A percentile compares a stretch with the other conserved stretches of the same genome.
Conservation (phyloP, 2,888 invertebrate species). For the Agriopis aurantiaria region DNA sequence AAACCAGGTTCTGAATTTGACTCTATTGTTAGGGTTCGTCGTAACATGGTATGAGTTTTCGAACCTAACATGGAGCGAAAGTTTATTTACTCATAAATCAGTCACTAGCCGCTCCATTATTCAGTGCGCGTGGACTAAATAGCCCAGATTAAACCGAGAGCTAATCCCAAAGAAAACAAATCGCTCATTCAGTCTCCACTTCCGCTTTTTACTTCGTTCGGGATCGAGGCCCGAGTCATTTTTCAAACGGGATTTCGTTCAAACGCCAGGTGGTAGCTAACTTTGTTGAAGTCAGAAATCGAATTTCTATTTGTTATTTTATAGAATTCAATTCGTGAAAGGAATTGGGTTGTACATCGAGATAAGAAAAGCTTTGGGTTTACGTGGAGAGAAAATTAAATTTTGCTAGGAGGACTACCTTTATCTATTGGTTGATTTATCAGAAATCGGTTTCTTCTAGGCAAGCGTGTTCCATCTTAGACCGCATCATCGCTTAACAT, state of each 20-base stretch:
- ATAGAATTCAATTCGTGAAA: constrained; percentile 48
- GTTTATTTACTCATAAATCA: too few species aligned
- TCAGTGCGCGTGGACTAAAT: constrained; percentile 40
- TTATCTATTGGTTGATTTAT: background rate
- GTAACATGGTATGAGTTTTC: too few species aligned
- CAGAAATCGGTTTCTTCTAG: too few species aligned
- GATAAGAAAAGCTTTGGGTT: constrained; percentile 17
- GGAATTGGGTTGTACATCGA: constrained; percentile 26
- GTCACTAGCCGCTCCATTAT: constrained; percentile 13
- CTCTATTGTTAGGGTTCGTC: too few species aligned
- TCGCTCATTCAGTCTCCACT: constrained; percentile 26
- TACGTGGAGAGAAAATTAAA: constrained; percentile 18
- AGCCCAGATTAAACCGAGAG: constrained; percentile 33
- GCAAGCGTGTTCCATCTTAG: too few species aligned
- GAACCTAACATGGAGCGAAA: too few species aligned
- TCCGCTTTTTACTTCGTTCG: constrained; percentile 30
- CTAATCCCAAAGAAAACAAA: constrained; percentile 41
- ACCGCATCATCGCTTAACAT: too few species aligned
- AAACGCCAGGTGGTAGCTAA: constrained; percentile 48
- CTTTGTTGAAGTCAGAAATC: constrained; percentile 45
- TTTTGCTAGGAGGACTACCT: constrained; percentile 4
- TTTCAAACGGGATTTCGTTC: constrained; percentile 56
- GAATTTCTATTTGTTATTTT: constrained; percentile 52
- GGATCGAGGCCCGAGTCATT: constrained; percentile 43
- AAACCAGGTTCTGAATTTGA: too few species aligned